Conservation (phyloP, 2,888 invertebrate species). For the Petrolisthes manimaculis region DNA sequence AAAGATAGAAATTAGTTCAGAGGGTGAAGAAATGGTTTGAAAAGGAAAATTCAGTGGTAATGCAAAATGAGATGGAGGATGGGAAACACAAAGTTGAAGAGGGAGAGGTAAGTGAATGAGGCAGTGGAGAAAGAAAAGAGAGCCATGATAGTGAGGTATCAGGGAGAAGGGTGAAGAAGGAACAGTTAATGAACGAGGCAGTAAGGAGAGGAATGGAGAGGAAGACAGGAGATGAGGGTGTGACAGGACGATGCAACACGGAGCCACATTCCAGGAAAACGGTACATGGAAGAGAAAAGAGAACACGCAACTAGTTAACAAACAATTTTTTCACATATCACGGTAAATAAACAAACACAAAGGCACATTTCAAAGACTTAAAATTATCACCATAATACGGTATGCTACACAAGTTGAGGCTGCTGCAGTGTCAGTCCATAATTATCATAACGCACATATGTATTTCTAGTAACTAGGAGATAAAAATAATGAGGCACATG, state of each 20-base stretch:
- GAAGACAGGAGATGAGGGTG: constrained; percentile 28
- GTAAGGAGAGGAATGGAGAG: constrained; percentile 11
- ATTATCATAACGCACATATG: background rate
- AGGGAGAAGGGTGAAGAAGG: constrained; percentile 26
- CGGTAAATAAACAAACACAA: background rate
- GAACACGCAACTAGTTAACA: constrained; percentile 44
- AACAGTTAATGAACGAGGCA: constrained; percentile 36
- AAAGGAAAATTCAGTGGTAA: no score
- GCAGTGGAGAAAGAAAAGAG: constrained; percentile 3
- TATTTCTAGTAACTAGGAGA: background rate
- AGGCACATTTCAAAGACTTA: constrained; percentile 4
- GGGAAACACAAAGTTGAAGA: no score
- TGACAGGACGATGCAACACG: constrained; percentile 58
- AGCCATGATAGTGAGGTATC: constrained; percentile 23
- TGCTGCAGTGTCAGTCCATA: background rate
- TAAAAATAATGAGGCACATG: background rate
- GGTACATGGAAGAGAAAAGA: constrained; percentile 60
- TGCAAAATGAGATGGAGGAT: no score
- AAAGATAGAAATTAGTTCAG: no score
- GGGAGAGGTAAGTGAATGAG: no score
- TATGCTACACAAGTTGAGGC: background rate
- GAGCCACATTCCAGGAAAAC: constrained; percentile 61
- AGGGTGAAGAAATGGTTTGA: no score
- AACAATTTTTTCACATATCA: background rate
- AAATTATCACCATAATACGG: background rate